phyloP scores from a whole-genome alignment of 2,113 vertebrate species.

The Dasyurus viverrinus region DNA sequence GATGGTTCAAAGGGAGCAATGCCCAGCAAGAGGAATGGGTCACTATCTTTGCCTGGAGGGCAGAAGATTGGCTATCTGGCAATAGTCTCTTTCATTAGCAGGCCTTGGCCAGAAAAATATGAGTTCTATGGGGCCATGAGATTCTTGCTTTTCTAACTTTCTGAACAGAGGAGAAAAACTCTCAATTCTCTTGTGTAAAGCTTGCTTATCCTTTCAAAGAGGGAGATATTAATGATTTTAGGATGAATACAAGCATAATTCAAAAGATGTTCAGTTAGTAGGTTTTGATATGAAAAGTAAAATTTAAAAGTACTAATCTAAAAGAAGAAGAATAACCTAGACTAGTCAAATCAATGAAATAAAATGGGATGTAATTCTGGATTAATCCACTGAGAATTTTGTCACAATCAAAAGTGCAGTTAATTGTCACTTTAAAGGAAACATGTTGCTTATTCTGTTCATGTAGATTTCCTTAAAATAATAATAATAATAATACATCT shows the following conservation, averaged over 20 bases:
- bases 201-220: not conserved
- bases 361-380: slow-evolving; percentile 16
- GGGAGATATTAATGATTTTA: not conserved
- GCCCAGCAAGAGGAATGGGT: not conserved
- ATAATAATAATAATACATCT: slow-evolving; percentile 22
- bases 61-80: not conserved
- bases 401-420: slow-evolving; percentile 23
- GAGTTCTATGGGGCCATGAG: not conserved
- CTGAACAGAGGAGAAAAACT: not conserved
- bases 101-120: not conserved
- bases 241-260: not conserved
- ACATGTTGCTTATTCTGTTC: not conserved
- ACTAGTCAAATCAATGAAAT: not conserved
- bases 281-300: slow-evolving; percentile 14
- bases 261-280: not conserved
- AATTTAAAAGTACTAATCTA: not conserved
- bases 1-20: not conserved
- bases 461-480: not conserved
- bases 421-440: not conserved
- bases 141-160: not conserved
- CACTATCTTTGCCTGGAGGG: not conserved
- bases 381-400: not conserved
- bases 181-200: not conserved
- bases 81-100: not conserved
- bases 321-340: not conserved